These are phyloP conservation scores for Psophia crepitans DNA, from an alignment of 2,113 vertebrate species.

Conservation along the genomic window DNA sequence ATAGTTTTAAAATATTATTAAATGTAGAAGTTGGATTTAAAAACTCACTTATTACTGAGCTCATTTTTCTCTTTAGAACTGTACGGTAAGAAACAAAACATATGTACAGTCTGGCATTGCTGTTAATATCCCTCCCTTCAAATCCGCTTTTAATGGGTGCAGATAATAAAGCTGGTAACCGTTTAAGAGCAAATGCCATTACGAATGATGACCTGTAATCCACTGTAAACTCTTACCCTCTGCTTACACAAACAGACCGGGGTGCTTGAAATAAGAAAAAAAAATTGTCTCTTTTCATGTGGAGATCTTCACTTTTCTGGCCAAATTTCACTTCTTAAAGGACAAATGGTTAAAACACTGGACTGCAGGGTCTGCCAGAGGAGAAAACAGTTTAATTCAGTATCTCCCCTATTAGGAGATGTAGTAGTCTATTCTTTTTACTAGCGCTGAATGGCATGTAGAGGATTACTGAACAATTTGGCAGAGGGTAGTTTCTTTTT, in stretches of 20 bases:
- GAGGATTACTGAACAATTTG: neutral
- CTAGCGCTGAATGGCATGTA: neutral
- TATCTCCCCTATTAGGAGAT: neutral
- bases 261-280: neutral
- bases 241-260: neutral
- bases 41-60: neutral
- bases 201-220: constrained; percentile 26
- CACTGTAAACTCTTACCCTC: constrained; percentile 17
- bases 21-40: neutral
- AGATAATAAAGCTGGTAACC: constrained; percentile 42
- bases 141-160: neutral
- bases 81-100: neutral
- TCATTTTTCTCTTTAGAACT: constrained; percentile 1
- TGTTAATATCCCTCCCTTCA: constrained; percentile 23
- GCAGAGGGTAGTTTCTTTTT: neutral
- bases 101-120: constrained; percentile 30
- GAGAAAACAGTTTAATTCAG: neutral
- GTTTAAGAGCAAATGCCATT: constrained; percentile 21
- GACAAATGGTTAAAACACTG: neutral
- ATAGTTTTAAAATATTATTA: neutral
- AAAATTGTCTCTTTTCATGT: neutral
- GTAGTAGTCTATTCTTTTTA: neutral
- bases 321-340: neutral
- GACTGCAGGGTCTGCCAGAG: neutral
- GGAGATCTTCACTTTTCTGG: neutral